A percentile compares a stretch with the other conserved stretches of the same genome.
Evolutionary conservation across 2,888 invertebrate species (phyloP).

Genomic region (Drosophila suboccidentalis): DNA sequence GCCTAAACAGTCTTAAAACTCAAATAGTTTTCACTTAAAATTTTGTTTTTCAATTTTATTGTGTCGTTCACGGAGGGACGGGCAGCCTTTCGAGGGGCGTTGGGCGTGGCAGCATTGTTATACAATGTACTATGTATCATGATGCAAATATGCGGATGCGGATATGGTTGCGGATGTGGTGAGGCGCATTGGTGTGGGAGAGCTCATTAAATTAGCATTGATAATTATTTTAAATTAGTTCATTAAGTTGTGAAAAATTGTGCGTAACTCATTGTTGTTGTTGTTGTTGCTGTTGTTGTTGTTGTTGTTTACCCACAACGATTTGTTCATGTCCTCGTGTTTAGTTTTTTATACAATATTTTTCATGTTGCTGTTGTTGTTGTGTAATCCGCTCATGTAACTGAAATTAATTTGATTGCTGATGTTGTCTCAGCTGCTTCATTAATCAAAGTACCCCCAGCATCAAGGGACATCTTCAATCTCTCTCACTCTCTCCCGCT

Average conservation of each 20-base stretch:
- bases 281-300: slow-evolving; percentile 17
- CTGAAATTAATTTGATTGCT: slow-evolving; percentile 81
- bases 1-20: too few species aligned
- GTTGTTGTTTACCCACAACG: slow-evolving; percentile 52
- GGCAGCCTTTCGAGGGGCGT: not conserved
- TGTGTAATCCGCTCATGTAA: slow-evolving; percentile 75
- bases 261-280: slow-evolving; percentile 6
- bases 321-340: slow-evolving; percentile 51
- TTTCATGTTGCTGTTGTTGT: not conserved
- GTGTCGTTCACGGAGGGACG: not conserved
- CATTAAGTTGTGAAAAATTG: slow-evolving; percentile 77
- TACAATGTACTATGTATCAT: not conserved
- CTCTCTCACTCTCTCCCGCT: slow-evolving; percentile 10
- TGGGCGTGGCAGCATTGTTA: slow-evolving; percentile 23
- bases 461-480: slow-evolving; percentile 42
- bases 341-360: slow-evolving; percentile 5
- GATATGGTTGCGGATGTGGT: slow-evolving; percentile 11
- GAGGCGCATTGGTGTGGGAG: slow-evolving; percentile 34
- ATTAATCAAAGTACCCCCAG: slow-evolving; percentile 71
- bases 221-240: slow-evolving; percentile 80
- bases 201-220: slow-evolving; percentile 78
- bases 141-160: slow-evolving; percentile 16
- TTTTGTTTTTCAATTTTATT: not conserved
- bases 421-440: slow-evolving; percentile 81
- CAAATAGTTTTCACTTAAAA: not conserved